Conservation (phyloP, 2,888 invertebrate genomes). For the Anodontia alba region DNA sequence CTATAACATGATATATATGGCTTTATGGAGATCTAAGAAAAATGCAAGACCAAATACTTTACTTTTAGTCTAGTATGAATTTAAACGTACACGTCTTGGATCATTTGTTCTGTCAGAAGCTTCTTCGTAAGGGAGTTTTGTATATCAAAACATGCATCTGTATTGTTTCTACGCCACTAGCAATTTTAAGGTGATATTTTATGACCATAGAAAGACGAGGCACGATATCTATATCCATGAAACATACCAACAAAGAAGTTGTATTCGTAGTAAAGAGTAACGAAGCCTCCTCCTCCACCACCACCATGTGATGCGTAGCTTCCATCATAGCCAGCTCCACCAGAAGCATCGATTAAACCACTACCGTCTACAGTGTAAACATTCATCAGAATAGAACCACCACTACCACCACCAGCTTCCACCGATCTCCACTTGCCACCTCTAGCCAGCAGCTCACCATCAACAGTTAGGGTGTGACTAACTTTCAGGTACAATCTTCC, state of each 20-base stretch:
- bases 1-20: no score
- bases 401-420: constrained; percentile 74
- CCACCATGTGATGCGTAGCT: constrained; percentile 58
- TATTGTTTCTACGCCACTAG: no score
- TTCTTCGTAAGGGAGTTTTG: no score
- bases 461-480: constrained; percentile 62
- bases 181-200: no score
- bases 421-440: constrained; percentile 72
- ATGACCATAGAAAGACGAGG: no score
- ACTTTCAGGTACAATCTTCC: constrained; percentile 67
- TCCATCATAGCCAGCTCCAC: constrained; percentile 69
- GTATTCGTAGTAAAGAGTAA: constrained; percentile 72
- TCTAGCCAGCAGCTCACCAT: constrained; percentile 30
- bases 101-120: no score
- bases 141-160: no score
- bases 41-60: no score
- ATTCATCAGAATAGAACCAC: constrained; percentile 70
- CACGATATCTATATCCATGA: no score
- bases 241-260: constrained; percentile 74
- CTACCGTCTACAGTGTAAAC: constrained; percentile 71
- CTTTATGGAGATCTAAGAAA: no score
- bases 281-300: constrained; percentile 74
- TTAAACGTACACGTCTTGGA: no score
- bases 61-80: no score
- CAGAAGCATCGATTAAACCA: constrained; percentile 68